Percentiles rank a stretch among this genome's conserved stretches.
phyloP scores from a whole-genome alignment of 2,888 invertebrate species.

The Xestia xanthographa region DNA sequence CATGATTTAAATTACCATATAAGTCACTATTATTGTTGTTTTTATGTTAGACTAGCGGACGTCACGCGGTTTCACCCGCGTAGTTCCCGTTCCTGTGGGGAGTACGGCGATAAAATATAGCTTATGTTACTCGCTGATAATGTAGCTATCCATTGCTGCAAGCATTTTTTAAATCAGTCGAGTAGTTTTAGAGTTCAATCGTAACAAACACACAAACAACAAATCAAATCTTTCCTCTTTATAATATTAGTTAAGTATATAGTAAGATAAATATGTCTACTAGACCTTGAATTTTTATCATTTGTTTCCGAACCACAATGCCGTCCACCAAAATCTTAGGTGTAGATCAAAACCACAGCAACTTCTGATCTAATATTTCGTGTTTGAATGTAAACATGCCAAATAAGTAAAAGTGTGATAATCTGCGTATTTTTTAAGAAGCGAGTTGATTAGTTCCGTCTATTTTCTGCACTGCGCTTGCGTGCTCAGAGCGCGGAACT shows the following conservation, averaged over 20 bases:
- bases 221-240: no score
- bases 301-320: neutral
- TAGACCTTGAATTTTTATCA: neutral
- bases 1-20: no score
- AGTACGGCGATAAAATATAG: no score
- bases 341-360: neutral
- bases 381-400: neutral
- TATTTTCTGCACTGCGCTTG: conserved; percentile 46
- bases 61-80: no score
- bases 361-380: conserved; percentile 3
- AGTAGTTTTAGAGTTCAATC: no score
- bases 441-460: conserved; percentile 57
- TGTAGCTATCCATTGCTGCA: no score
- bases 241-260: no score
- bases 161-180: no score
- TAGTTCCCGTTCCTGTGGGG: no score
- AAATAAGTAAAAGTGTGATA: conserved; percentile 55
- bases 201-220: no score
- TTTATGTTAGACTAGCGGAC: no score
- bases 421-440: conserved; percentile 52
- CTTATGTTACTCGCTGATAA: no score
- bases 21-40: neutral
- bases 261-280: neutral
- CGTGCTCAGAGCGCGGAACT: conserved; percentile 40
- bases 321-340: neutral